phyloP scores from a whole-genome alignment of 2,888 invertebrate species.

The Watsonalla cultraria region DNA sequence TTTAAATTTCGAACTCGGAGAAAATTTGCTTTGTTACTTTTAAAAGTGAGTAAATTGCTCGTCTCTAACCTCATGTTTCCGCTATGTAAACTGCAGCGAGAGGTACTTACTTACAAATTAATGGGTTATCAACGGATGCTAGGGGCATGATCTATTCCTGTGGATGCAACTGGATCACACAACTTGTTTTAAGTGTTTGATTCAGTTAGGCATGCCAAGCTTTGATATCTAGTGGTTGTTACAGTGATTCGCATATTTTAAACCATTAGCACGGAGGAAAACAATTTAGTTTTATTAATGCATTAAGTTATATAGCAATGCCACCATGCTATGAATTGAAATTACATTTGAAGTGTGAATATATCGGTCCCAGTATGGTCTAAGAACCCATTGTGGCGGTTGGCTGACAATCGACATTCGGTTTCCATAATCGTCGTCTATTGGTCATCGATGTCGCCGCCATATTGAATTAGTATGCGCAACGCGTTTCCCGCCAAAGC shows the following conservation, averaged over 20 bases:
- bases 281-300: conserved; percentile 26
- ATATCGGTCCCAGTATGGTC: conserved; percentile 47
- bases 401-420: conserved; percentile 46
- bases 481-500: conserved; percentile 63
- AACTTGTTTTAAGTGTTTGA: no score
- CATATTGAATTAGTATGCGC: conserved; percentile 57
- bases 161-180: no score
- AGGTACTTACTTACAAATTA: no score
- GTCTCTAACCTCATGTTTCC: no score
- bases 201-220: no score
- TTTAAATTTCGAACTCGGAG: neutral
- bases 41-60: no score
- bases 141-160: no score
- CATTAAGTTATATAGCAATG: conserved; percentile 22
- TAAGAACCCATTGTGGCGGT: conserved; percentile 53
- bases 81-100: no score
- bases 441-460: conserved; percentile 46
- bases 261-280: conserved; percentile 13
- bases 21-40: no score
- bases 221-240: no score
- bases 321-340: conserved; percentile 29
- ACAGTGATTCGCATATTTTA: neutral
- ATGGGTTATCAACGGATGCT: no score
- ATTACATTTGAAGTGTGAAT: conserved; percentile 25
- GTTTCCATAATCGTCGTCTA: conserved; percentile 46